Evolutionary conservation across 1,140 invertebrate species (phyloP).

Genomic region (Druon quercuslanigerum): DNA sequence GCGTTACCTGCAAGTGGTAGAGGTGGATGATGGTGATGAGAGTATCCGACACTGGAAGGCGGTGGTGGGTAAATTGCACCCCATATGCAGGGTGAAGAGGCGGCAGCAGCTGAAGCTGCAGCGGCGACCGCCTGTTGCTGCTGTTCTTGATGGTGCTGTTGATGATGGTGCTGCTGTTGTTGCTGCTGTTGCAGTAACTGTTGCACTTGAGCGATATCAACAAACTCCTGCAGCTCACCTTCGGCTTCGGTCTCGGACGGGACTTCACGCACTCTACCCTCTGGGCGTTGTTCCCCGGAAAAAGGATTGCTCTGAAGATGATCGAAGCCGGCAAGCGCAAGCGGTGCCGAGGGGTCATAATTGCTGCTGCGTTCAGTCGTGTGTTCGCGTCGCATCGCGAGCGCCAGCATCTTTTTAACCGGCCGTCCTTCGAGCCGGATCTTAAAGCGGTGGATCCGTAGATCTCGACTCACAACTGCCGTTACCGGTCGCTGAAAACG

Average conservation of each 20-base stretch:
- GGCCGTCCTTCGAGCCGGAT: constrained; percentile 48
- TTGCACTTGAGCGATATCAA: constrained; percentile 71
- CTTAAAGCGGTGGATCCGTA: constrained; percentile 32
- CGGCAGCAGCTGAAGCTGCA: constrained; percentile 43
- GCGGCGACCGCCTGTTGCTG: constrained; percentile 56
- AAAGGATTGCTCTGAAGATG: constrained; percentile 68
- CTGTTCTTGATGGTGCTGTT: constrained; percentile 60
- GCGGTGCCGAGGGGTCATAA: constrained; percentile 69
- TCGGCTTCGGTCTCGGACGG: constrained; percentile 59
- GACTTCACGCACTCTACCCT: constrained; percentile 56
- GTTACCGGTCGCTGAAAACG: constrained; percentile 40
- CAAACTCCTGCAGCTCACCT: constrained; percentile 69
- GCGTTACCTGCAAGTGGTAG: constrained; percentile 63
- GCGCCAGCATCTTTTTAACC: constrained; percentile 73
- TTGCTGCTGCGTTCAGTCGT: constrained; percentile 69
- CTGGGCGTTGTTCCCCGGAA: constrained; percentile 55
- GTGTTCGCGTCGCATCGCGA: constrained; percentile 74
- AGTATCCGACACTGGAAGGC: constrained; percentile 62
- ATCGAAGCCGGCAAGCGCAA: constrained; percentile 68
- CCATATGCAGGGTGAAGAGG: constrained; percentile 64
- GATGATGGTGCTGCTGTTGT: constrained; percentile 63
- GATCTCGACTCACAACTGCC: constrained; percentile 29
- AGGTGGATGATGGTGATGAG: constrained; percentile 64
- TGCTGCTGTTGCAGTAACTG: constrained; percentile 70
- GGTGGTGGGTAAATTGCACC: constrained; percentile 70